phyloP scores from a whole-genome alignment of 2,888 invertebrate genomes.

The Argyresthia goedartella region DNA sequence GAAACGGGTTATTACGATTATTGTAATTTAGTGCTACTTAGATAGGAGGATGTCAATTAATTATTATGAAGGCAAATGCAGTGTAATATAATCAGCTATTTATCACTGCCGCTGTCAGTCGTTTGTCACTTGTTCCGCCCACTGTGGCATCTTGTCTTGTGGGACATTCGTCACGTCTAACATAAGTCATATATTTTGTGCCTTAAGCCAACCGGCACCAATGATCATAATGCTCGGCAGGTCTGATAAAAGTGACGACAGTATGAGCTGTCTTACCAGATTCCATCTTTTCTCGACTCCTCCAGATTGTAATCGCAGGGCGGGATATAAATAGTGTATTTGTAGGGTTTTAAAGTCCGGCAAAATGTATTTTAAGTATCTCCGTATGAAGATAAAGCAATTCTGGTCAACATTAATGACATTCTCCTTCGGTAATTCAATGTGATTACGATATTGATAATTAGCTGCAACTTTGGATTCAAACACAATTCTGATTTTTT shows the following conservation, averaged over 20 bases:
- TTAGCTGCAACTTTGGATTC: too few species aligned
- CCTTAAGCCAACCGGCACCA: constrained; percentile 26
- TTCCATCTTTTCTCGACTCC: constrained; percentile 39
- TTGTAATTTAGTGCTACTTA: constrained; percentile 15
- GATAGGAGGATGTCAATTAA: constrained; percentile 59
- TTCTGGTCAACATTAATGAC: too few species aligned
- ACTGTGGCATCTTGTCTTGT: constrained; percentile 40
- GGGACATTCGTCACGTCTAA: constrained; percentile 44
- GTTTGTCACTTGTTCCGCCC: constrained; percentile 66
- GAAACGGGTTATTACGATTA: not conserved
- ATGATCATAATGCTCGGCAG: constrained; percentile 41
- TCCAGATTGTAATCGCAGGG: too few species aligned
- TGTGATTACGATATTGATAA: too few species aligned
- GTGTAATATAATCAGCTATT: constrained; percentile 68
- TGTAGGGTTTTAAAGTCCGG: too few species aligned
- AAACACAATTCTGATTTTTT: too few species aligned
- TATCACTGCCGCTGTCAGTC: constrained; percentile 61
- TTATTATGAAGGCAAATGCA: constrained; percentile 54
- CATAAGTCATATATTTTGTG: constrained; percentile 25
- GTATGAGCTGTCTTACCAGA: constrained; percentile 52
- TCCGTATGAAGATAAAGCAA: too few species aligned
- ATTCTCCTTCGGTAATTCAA: too few species aligned
- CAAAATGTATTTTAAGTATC: too few species aligned
- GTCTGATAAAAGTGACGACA: constrained; percentile 43
- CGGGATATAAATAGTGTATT: too few species aligned